Conservation (phyloP, 2,797 vertebrate species). For the Ceyx erithaca region DNA sequence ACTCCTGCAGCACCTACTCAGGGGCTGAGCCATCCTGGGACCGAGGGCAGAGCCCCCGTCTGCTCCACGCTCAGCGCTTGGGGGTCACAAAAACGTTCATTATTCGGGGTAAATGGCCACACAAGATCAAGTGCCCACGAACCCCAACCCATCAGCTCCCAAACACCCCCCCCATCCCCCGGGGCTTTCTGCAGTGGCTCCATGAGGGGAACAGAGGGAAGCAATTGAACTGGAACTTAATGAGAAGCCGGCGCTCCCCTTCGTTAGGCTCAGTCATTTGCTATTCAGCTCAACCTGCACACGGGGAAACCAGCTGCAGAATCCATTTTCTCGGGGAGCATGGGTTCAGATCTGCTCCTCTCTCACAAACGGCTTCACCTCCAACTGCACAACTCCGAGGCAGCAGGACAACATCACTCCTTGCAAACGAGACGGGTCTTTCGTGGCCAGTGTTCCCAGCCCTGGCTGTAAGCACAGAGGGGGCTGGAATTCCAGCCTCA, state of each 20-base stretch:
- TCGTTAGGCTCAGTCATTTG: background rate
- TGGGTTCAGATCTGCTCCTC: background rate
- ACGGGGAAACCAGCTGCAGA: constrained; percentile 8
- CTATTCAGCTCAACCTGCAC: background rate
- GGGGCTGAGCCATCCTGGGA: background rate
- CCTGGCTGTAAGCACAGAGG: accelerated
- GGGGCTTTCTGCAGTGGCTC: background rate
- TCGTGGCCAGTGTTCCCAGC: background rate
- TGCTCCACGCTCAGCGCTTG: accelerated
- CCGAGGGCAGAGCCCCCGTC: accelerated
- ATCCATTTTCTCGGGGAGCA: background rate
- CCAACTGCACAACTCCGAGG: background rate
- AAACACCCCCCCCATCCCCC: accelerated
- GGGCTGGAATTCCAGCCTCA: background rate
- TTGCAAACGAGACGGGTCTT: background rate
- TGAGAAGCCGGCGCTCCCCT: background rate
- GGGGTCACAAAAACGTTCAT: accelerated
- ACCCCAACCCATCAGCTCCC: accelerated
- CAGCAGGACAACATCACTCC: background rate
- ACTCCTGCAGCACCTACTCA: background rate
- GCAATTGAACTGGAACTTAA: background rate
- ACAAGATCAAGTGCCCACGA: accelerated
- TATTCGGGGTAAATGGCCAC: background rate
- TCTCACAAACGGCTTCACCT: background rate
- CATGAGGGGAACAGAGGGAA: background rate